Percentiles rank a stretch among this genome's conserved stretches.
Evolutionary conservation across 2,113 vertebrate species (phyloP).

Genomic region (Elephantulus edwardii): DNA sequence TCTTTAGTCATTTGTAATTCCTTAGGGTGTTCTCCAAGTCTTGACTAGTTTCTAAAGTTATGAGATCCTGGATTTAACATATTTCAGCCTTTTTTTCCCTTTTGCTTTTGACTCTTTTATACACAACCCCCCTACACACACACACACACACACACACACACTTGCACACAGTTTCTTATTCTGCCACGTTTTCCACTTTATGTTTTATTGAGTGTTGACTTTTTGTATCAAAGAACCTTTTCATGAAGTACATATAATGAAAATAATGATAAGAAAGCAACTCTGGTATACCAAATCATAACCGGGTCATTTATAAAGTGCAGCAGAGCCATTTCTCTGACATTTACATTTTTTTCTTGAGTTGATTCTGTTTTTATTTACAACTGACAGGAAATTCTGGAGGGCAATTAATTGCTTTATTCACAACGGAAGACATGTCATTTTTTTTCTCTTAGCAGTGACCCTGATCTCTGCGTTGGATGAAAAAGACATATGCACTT

Average conservation of each 20-base stretch:
- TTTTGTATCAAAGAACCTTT: neutral
- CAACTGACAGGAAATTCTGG: constrained; percentile 5
- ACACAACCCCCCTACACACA: no score
- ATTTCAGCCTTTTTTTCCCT: neutral
- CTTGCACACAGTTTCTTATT: neutral
- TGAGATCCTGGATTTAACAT: neutral
- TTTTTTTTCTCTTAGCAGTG: neutral
- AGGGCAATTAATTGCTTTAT: neutral
- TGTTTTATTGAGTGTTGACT: neutral
- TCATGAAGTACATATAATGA: neutral
- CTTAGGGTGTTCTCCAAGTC: no score
- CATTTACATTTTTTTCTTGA: constrained; percentile 28
- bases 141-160: no score
- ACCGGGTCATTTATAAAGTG: constrained; percentile 11
- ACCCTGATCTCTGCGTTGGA: neutral
- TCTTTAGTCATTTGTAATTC: no score
- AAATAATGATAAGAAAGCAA: constrained; percentile 12
- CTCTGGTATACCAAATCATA: neutral
- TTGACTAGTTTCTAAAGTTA: neutral
- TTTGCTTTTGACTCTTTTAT: neutral
- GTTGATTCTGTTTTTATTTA: constrained; percentile 32
- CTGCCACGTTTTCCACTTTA: neutral
- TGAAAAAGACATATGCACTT: neutral
- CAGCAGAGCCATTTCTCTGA: neutral
- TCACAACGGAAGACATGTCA: neutral